Base-by-base conservation (phyloP, 1,140 invertebrate genomes). In the Solen grandis region DNA sequence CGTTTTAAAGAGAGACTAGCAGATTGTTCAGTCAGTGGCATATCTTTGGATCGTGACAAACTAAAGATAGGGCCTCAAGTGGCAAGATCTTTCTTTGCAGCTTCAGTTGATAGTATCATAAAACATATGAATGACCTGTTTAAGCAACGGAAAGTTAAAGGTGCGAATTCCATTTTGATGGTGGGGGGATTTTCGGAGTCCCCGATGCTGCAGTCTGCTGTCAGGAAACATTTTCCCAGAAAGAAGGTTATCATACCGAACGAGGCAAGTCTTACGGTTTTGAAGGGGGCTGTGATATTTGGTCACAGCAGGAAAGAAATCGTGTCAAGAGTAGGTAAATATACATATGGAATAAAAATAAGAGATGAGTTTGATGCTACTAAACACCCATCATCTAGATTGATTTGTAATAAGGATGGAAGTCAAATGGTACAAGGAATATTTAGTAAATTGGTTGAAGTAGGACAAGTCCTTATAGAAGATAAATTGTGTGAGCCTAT, bases 401-500 rank as follows among this genome's bases (percentile, higher is more conserved):
- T 93, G 13, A 82, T 91, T 5, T 89, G 63, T 1, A 57, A 92
- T 25, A 50, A 70, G n/a, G 50, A 57, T 13, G 60, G 54, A 55
- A 92, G 93, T 54, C 91, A 90, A 16, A 83, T 89, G 22, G 90
- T 93, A 68, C 89, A 90, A 5, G 93, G 94, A 85, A 87, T 94
- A 14, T 92, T 94, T 81, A 92, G 94, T 80, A 92, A 91, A 80
- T 93, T 94, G 79, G 93, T 94, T 4, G 82, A 89, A 27, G 89
- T 89, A 19, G 93, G 93, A 59, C 92, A 94, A 83, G 36, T 81
- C 29, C 81, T 89, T 2, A 75, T 65, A 22, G 78, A 93, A 4
- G 93, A 93, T 14, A 93, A 94, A 55, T 31, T 36, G 38, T 27
- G 50, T 62, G 0, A 60, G 31, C 36, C 33, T n/a, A 36, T 46